phyloP scores from a whole-genome alignment of 2,888 invertebrate genomes.

The Aspidapion aeneum region DNA sequence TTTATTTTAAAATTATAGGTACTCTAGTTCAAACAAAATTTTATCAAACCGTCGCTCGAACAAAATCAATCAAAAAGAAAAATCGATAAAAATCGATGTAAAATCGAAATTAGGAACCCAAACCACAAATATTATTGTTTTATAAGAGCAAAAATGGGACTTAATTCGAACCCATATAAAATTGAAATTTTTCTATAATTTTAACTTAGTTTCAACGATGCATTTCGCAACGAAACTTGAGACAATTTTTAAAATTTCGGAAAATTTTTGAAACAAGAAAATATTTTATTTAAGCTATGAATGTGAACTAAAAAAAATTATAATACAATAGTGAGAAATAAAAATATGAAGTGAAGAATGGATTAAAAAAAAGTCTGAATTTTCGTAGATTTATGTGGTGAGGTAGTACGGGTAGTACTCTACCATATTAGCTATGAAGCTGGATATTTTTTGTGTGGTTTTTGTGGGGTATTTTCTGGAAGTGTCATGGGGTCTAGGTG shows the following conservation, averaged over 20 bases:
- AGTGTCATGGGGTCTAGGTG: slow-evolving; percentile 19
- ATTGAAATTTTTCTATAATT: not conserved
- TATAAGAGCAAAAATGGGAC: not conserved
- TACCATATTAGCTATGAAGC: slow-evolving; percentile 20
- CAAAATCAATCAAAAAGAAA: not conserved
- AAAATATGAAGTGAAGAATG: not conserved
- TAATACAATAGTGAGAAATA: not conserved
- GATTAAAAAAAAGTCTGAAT: not conserved
- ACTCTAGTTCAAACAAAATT: not conserved
- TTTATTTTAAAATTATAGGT: too few species aligned
- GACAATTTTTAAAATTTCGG: not conserved
- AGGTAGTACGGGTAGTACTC: too few species aligned
- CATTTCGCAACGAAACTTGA: not conserved
- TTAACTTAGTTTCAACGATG: not conserved
- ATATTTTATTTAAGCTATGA: too few species aligned
- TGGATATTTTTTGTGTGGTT: slow-evolving; percentile 26
- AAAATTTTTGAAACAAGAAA: not conserved
- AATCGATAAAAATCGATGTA: not conserved
- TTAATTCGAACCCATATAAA: not conserved
- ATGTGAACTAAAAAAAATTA: not conserved
- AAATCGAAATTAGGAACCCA: not conserved
- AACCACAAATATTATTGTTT: not conserved
- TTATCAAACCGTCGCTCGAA: not conserved
- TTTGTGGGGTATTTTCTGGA: slow-evolving; percentile 25
- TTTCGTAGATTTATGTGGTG: not conserved